Evolutionary conservation across 2,113 vertebrate genomes (phyloP).

Genomic region (Pangasianodon hypophthalmus): DNA sequence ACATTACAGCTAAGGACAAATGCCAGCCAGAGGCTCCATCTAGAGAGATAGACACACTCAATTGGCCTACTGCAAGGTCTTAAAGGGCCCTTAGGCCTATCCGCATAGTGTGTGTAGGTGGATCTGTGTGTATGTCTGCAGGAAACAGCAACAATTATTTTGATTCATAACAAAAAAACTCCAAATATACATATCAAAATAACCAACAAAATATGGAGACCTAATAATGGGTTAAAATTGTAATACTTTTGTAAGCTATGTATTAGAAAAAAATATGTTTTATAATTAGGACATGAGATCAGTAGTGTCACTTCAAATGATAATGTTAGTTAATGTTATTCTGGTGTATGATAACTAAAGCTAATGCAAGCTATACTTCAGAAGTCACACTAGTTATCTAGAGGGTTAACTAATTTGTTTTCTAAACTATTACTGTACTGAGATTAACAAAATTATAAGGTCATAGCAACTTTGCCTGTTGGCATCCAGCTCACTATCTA

Average conservation of each 20-base stretch:
- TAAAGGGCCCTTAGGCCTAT: background rate
- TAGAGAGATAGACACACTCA: conserved; percentile 56
- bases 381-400: background rate
- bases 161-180: background rate
- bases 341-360: background rate
- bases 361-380: background rate
- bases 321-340: background rate
- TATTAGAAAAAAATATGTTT: background rate
- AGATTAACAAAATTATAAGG: background rate
- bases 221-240: background rate
- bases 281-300: background rate
- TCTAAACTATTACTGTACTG: background rate
- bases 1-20: conserved; percentile 71
- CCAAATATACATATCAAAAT: background rate
- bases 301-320: too few species aligned
- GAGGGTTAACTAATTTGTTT: background rate
- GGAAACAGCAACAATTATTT: background rate
- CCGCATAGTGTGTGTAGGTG: conserved; percentile 27
- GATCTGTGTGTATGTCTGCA: background rate
- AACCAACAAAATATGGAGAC: background rate
- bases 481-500: background rate
- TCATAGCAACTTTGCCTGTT: background rate
- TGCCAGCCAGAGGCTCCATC: conserved; percentile 64
- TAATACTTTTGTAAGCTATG: background rate
- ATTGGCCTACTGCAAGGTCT: background rate